A percentile compares a stretch with the other conserved stretches of the same genome.
Conservation (phyloP, 2,113 vertebrate genomes). For the Panurus biarmicus region DNA sequence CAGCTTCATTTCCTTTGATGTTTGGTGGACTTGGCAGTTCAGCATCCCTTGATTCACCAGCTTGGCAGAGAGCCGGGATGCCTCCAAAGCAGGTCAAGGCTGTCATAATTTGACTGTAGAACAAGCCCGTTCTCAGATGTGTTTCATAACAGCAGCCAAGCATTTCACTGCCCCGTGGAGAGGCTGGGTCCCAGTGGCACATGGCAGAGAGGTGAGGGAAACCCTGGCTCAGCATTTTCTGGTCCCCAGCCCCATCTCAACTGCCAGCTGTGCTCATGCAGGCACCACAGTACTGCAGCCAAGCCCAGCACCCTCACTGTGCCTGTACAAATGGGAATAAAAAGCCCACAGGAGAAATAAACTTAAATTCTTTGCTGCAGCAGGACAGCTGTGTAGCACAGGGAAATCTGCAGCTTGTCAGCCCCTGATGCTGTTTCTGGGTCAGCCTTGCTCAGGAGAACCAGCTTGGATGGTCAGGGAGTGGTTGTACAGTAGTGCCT, state of each 20-base stretch:
- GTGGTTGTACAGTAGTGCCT: background rate
- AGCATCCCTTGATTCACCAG: constrained; percentile 29
- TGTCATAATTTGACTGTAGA: constrained; percentile 9
- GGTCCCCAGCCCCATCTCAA: background rate
- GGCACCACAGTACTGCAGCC: background rate
- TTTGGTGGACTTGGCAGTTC: constrained; percentile 22
- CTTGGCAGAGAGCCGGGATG: background rate
- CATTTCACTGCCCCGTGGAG: background rate
- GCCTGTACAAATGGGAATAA: background rate
- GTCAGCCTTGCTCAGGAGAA: background rate
- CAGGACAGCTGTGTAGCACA: background rate
- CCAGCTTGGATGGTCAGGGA: accelerated
- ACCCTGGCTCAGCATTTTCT: constrained; percentile 54
- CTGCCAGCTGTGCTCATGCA: background rate
- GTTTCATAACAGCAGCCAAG: constrained; percentile 29
- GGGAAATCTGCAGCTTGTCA: background rate
- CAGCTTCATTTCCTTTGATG: constrained; percentile 30
- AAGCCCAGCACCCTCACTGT: background rate
- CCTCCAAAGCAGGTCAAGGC: constrained; percentile 41
- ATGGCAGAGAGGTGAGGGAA: background rate
- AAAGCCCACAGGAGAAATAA: background rate
- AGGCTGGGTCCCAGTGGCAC: background rate
- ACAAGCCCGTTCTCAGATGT: constrained; percentile 20
- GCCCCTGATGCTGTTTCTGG: background rate
- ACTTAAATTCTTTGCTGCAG: background rate